These are phyloP conservation scores for Tragelaphus scriptus DNA, from an alignment of 2,113 vertebrate genomes.

Conservation along the genomic window DNA sequence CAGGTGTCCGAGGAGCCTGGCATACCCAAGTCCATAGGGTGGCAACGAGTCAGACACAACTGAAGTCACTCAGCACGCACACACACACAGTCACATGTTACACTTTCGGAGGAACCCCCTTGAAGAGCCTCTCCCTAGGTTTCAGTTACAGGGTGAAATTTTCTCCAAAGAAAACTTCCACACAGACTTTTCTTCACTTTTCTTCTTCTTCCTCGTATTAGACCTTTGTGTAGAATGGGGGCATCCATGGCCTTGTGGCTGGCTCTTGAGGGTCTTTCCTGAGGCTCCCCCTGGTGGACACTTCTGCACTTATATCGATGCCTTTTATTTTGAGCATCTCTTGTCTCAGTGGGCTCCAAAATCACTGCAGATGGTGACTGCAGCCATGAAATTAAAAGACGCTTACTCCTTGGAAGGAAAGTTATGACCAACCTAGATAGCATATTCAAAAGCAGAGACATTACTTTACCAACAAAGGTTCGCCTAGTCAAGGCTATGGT, in stretches of 20 bases:
- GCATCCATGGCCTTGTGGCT: accelerated
- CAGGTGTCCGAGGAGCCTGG: not conserved
- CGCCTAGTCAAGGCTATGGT: no score
- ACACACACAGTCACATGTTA: not conserved
- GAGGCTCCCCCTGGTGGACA: not conserved
- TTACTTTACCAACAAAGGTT: no score
- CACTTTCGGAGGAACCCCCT: not conserved
- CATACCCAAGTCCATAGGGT: not conserved
- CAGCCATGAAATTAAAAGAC: no score
- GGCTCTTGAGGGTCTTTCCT: not conserved
- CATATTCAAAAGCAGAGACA: no score
- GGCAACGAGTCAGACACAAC: not conserved
- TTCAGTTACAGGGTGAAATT: not conserved
- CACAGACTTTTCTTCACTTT: not conserved
- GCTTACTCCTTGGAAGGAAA: no score
- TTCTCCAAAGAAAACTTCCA: not conserved
- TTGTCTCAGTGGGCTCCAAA: not conserved
- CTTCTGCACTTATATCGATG: not conserved
- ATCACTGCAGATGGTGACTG: no score
- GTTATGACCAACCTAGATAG: no score
- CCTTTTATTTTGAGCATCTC: not conserved
- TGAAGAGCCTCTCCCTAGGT: not conserved
- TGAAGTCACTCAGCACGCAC: not conserved
- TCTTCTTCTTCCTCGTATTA: not conserved
- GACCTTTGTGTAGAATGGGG: not conserved